Evolutionary conservation across 2,888 invertebrate species (phyloP).

Genomic region (Hemaris fuciformis): DNA sequence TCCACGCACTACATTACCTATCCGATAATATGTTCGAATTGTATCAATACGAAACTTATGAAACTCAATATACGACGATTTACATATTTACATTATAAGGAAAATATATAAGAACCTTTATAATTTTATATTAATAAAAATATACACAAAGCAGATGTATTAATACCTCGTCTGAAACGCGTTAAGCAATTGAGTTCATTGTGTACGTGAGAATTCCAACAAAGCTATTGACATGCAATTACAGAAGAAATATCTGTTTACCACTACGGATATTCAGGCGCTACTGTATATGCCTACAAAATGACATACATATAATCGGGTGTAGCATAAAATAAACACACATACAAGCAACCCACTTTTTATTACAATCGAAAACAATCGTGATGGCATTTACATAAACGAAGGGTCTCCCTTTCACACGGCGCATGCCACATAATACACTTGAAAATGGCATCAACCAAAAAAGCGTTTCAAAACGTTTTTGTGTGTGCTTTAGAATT

Average conservation of each 20-base stretch:
- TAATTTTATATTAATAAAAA: no score
- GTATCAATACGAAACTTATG: not conserved
- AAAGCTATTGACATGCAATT: no score
- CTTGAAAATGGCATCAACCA: conserved; percentile 5
- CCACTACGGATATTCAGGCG: not conserved
- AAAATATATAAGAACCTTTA: no score
- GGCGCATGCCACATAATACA: conserved; percentile 59
- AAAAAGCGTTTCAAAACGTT: conserved; percentile 11
- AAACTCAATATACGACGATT: not conserved
- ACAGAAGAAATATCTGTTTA: no score
- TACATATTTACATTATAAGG: no score
- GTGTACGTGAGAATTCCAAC: no score
- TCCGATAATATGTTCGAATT: not conserved
- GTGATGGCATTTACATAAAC: conserved; percentile 64
- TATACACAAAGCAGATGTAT: no score
- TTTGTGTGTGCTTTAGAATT: not conserved
- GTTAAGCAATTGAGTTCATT: no score
- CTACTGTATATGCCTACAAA: not conserved
- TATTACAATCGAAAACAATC: conserved; percentile 55
- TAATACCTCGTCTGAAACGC: no score
- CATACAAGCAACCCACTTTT: conserved; percentile 36
- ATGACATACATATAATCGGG: not conserved
- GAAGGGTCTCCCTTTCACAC: conserved; percentile 60
- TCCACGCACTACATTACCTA: not conserved
- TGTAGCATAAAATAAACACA: conserved; percentile 17